A percentile compares a stretch with the other conserved stretches of the same genome.
These are phyloP conservation scores for Athalia rosae DNA, from an alignment of 2,888 invertebrate species.

Conservation along the genomic window DNA sequence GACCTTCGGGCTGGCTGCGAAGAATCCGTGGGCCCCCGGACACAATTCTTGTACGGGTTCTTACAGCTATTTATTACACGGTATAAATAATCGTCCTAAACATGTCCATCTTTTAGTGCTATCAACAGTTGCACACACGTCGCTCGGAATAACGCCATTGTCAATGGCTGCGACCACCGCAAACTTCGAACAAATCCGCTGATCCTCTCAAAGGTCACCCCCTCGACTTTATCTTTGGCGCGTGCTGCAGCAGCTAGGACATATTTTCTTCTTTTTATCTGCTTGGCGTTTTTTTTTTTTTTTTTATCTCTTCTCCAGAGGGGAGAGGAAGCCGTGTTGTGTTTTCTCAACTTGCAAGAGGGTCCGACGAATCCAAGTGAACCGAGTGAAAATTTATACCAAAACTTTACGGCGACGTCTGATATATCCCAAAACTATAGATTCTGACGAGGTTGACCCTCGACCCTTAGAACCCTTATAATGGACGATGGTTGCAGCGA, in stretches of 20 bases:
- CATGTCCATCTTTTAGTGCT: conserved; percentile 24
- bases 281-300: background rate
- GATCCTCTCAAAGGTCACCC: conserved; percentile 13
- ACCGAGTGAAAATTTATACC: conserved; percentile 14
- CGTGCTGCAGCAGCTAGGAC: background rate
- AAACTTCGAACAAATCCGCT: background rate
- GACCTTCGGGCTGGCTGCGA: conserved; percentile 13
- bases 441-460: conserved; percentile 37
- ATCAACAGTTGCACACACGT: conserved; percentile 22
- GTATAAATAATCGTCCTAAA: conserved; percentile 45
- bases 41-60: conserved; percentile 28
- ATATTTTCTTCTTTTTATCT: background rate
- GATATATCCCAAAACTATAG: conserved; percentile 38
- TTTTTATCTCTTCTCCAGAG: background rate
- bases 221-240: conserved; percentile 8
- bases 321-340: no score
- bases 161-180: background rate
- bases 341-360: background rate
- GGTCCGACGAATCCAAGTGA: conserved; percentile 37
- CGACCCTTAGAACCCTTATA: conserved; percentile 9
- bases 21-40: conserved; percentile 9
- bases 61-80: conserved; percentile 43
- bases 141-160: conserved; percentile 24
- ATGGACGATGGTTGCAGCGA: conserved; percentile 9
- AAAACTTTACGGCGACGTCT: conserved; percentile 35